Percentiles rank a stretch among this genome's conserved stretches.
phyloP scores from a whole-genome alignment of 2,888 invertebrate genomes.

The Habroteleia sp. region DNA sequence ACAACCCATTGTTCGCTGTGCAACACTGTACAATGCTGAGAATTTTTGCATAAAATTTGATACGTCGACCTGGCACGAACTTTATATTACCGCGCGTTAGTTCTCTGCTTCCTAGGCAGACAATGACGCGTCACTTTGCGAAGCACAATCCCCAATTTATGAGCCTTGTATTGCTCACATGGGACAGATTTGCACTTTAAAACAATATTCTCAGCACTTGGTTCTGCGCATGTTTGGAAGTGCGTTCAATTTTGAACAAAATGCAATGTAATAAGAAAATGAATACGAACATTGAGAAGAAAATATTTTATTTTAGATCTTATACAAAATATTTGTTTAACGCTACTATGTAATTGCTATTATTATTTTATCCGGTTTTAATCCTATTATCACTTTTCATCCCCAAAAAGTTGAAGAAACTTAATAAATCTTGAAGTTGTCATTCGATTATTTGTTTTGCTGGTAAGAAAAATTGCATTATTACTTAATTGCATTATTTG shows the following conservation, averaged over 20 bases:
- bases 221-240: neutral
- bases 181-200: conserved; percentile 79
- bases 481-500: neutral
- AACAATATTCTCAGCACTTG: conserved; percentile 73
- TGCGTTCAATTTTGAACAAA: neutral
- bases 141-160: conserved; percentile 73
- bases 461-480: too few relatives aligned
- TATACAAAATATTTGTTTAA: too few relatives aligned
- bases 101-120: conserved; percentile 37
- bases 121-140: conserved; percentile 64
- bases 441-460: too few relatives aligned
- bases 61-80: conserved; percentile 36
- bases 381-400: too few relatives aligned
- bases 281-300: too few relatives aligned
- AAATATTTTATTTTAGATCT: too few relatives aligned
- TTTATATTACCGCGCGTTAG: conserved; percentile 48
- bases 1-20: conserved; percentile 33
- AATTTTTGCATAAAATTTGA: conserved; percentile 52
- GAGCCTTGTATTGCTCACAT: conserved; percentile 70
- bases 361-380: too few relatives aligned
- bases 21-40: conserved; percentile 9
- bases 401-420: too few relatives aligned
- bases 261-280: too few relatives aligned
- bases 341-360: too few relatives aligned
- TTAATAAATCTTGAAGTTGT: too few relatives aligned